phyloP scores from a whole-genome alignment of 2,113 vertebrate species.

The Festucalex cinctus region DNA sequence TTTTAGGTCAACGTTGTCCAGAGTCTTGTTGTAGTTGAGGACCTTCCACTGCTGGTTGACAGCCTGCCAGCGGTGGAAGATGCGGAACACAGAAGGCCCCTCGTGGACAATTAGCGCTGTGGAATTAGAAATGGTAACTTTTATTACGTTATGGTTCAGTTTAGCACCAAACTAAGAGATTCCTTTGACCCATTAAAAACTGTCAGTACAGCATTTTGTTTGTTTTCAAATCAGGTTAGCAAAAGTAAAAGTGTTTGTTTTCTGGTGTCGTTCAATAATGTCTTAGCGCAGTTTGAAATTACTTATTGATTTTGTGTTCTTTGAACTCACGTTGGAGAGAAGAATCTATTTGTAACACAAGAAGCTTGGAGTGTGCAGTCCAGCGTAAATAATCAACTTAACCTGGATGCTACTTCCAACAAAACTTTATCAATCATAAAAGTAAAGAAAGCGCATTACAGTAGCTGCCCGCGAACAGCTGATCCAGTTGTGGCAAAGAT shows the following conservation, averaged over 20 bases:
- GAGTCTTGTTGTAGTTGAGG: slow-evolving; percentile 94
- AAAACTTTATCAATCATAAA: background rate
- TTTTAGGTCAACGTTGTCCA: slow-evolving; percentile 90
- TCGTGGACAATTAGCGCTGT: slow-evolving; percentile 96
- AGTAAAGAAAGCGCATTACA: background rate
- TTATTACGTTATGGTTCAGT: background rate
- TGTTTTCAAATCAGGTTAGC: slow-evolving; percentile 35
- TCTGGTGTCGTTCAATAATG: slow-evolving; percentile 43
- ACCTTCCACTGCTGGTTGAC: slow-evolving; percentile 99
- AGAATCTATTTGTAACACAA: slow-evolving; percentile 53
- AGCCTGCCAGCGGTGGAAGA: slow-evolving; percentile 98
- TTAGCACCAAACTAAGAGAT: slow-evolving; percentile 19
- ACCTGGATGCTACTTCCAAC: background rate
- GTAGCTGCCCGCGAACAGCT: background rate
- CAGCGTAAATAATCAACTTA: background rate
- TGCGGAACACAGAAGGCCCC: slow-evolving; percentile 95
- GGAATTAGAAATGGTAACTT: slow-evolving; percentile 26
- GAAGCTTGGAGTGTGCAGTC: slow-evolving; percentile 10
- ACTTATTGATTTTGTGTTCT: slow-evolving; percentile 74
- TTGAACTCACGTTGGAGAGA: slow-evolving; percentile 63
- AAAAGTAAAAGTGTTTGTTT: slow-evolving; percentile 42
- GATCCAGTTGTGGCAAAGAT: background rate
- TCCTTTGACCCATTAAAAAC: slow-evolving; percentile 30
- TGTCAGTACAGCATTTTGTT: slow-evolving; percentile 15
- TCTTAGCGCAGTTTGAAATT: slow-evolving; percentile 67